Evolutionary conservation across 2,888 invertebrate species (phyloP).

Genomic region (Liposcelis brunnea): DNA sequence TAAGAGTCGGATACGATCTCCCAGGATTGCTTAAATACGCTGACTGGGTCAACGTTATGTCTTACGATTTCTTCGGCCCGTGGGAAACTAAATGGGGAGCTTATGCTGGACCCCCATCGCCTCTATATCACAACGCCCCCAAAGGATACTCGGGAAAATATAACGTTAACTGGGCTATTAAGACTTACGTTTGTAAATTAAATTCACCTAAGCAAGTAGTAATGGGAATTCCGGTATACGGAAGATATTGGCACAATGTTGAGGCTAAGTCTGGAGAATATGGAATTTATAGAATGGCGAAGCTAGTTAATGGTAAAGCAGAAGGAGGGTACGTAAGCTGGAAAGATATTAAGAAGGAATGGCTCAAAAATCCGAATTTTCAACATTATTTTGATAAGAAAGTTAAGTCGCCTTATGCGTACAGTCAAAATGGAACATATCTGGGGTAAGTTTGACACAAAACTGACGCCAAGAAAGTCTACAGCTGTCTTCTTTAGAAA

Average conservation of each 20-base stretch:
- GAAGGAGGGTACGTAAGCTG: slow-evolving; percentile 14
- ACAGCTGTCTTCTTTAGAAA: too few relatives aligned
- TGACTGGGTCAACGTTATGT: slow-evolving; percentile 15
- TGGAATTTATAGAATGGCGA: slow-evolving; percentile 13
- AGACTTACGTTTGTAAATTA: slow-evolving; percentile 14
- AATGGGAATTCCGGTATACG: slow-evolving; percentile 16
- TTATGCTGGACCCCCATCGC: slow-evolving; percentile 14
- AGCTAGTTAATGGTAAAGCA: slow-evolving; percentile 10
- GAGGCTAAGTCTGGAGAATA: slow-evolving; percentile 13
- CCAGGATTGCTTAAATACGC: slow-evolving; percentile 13
- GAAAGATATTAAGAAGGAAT: slow-evolving; percentile 13
- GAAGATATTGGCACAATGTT: slow-evolving; percentile 15
- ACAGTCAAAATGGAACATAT: too few relatives aligned
- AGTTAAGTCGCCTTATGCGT: slow-evolving; percentile 13
- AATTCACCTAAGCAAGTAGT: slow-evolving; percentile 14
- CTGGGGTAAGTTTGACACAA: too few relatives aligned
- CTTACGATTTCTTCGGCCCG: slow-evolving; percentile 15
- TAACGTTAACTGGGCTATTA: slow-evolving; percentile 15
- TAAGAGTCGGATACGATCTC: slow-evolving; percentile 14
- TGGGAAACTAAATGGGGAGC: slow-evolving; percentile 16
- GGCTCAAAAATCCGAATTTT: slow-evolving; percentile 11
- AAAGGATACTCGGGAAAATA: slow-evolving; percentile 15
- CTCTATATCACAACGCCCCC: slow-evolving; percentile 14
- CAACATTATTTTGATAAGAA: slow-evolving; percentile 12
- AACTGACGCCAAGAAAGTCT: too few relatives aligned